A percentile compares a stretch with the other conserved stretches of the same genome.
phyloP scores from a whole-genome alignment of 1,140 invertebrate genomes.

The Scaptomyza hsui region DNA sequence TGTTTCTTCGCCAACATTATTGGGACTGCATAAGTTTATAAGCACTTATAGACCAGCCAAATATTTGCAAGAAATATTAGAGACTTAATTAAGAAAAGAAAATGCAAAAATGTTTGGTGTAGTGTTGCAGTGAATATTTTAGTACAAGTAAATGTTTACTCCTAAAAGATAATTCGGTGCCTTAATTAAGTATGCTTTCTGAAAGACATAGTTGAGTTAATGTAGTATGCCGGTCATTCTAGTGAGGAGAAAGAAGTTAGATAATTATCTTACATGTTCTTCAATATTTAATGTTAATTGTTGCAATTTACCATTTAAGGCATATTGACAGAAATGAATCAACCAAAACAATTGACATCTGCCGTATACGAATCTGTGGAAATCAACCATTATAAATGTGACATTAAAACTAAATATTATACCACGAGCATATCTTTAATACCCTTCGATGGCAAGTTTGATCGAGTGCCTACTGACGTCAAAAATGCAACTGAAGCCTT shows the following conservation, averaged over 20 bases:
- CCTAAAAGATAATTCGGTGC: too few species aligned
- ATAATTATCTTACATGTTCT: neutral
- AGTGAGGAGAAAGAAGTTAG: neutral
- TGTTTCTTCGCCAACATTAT: neutral
- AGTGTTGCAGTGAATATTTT: neutral
- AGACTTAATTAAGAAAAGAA: neutral
- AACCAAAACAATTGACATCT: conserved; percentile 28
- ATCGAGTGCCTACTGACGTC: conserved; percentile 50
- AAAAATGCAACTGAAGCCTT: conserved; percentile 44
- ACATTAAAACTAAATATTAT: conserved; percentile 59
- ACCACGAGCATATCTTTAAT: conserved; percentile 47
- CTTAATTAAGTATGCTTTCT: too few species aligned
- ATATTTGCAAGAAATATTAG: neutral
- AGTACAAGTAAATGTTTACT: neutral
- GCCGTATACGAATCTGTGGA: conserved; percentile 6
- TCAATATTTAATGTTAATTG: neutral
- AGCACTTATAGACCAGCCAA: neutral
- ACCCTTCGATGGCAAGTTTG: conserved; percentile 54
- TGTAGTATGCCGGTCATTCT: neutral
- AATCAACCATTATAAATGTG: conserved; percentile 49
- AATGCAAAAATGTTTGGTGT: neutral
- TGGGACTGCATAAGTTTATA: neutral
- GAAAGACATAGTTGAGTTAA: too few species aligned
- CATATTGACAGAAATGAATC: conserved; percentile 52
- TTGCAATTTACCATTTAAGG: conserved; percentile 16